These are phyloP conservation scores for Bombus sylvicola DNA, from an alignment of 1,140 invertebrate genomes.

Conservation along the genomic window DNA sequence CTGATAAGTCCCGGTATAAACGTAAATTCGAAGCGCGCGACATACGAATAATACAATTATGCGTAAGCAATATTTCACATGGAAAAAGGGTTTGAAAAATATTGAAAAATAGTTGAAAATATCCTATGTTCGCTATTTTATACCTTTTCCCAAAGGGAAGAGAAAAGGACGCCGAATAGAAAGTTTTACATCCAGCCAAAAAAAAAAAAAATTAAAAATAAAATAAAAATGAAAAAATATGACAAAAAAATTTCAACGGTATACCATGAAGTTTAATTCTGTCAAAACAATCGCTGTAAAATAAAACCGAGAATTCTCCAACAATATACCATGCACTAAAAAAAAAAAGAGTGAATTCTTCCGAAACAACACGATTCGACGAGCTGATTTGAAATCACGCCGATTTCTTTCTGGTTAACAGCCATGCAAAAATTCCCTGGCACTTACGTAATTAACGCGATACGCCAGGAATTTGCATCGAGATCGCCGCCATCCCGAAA, in stretches of 20 bases:
- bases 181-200: background rate
- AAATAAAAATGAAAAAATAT: no score
- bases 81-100: background rate
- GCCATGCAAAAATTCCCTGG: background rate
- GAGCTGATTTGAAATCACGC: background rate
- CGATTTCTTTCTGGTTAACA: no score
- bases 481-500: conserved; percentile 8
- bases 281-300: background rate
- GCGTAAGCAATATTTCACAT: background rate
- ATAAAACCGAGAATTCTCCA: background rate
- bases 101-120: background rate
- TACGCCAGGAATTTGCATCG: conserved; percentile 31
- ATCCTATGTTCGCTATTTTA: background rate
- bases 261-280: background rate
- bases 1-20: background rate
- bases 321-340: background rate
- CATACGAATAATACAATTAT: background rate
- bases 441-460: conserved; percentile 22
- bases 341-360: background rate
- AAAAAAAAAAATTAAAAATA: no score
- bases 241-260: background rate
- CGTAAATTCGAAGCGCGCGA: background rate
- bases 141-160: background rate
- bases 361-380: background rate
- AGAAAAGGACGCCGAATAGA: background rate